Conservation (phyloP, 2,113 vertebrate species). For the Tetraodon nigroviridis region DNA sequence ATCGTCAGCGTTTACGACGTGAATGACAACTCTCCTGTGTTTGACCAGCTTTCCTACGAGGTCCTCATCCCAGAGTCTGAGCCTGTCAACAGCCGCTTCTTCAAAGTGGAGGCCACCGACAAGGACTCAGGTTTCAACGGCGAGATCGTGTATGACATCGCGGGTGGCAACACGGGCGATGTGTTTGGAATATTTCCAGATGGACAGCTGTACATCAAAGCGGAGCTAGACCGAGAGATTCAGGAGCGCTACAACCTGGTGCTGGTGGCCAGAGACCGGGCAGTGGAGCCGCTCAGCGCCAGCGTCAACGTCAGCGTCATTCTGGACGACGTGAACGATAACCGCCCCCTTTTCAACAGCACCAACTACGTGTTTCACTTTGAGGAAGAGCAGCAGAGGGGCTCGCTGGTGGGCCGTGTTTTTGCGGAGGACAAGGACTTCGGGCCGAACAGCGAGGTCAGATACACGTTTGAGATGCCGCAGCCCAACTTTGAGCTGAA, state of each 20-base stretch:
- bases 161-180: conserved; percentile 85
- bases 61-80: conserved; percentile 87
- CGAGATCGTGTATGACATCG: conserved; percentile 88
- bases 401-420: conserved; percentile 83
- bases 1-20: conserved; percentile 93
- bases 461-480: conserved; percentile 85
- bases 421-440: conserved; percentile 91
- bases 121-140: conserved; percentile 91
- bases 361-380: conserved; percentile 95
- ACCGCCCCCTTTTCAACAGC: conserved; percentile 94
- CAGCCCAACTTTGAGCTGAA: conserved; percentile 93
- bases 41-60: conserved; percentile 97
- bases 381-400: conserved; percentile 88
- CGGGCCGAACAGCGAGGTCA: conserved; percentile 88
- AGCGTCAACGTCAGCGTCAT: conserved; percentile 88
- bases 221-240: conserved; percentile 91
- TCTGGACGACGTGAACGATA: conserved; percentile 94
- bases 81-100: conserved; percentile 94
- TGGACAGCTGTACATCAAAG: conserved; percentile 93
- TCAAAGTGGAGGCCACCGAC: conserved; percentile 91
- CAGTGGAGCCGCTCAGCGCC: conserved; percentile 87
- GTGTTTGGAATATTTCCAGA: conserved; percentile 97
- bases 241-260: conserved; percentile 87
- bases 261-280: conserved; percentile 86
- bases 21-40: conserved; percentile 91